phyloP scores from a whole-genome alignment of 1,140 invertebrate species.

The Dendroctonus ponderosae region DNA sequence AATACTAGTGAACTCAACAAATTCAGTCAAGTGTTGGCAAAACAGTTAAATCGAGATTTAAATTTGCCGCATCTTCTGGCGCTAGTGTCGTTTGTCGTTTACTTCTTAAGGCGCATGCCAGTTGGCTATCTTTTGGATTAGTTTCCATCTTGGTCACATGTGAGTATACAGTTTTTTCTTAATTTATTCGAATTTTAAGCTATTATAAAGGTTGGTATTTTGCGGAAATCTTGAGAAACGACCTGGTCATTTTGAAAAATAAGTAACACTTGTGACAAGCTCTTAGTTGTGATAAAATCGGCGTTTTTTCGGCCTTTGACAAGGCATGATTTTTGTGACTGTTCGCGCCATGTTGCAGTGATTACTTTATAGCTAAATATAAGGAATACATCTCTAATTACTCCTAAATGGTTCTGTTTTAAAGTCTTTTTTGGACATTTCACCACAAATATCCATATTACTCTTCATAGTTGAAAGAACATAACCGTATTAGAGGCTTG shows the following conservation, averaged over 20 bases:
- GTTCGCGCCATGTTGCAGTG: constrained; percentile 51
- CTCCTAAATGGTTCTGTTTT: too few species aligned
- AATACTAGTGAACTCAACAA: too few species aligned
- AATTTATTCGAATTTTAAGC: constrained; percentile 15
- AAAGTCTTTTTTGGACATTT: too few species aligned
- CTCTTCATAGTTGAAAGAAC: too few species aligned
- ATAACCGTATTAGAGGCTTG: too few species aligned
- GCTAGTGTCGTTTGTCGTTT: constrained; percentile 26
- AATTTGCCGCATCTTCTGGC: not conserved
- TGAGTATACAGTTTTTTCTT: constrained; percentile 51
- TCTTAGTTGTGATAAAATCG: constrained; percentile 3
- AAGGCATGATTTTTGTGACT: constrained; percentile 45
- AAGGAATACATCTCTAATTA: too few species aligned
- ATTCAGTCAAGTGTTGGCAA: too few species aligned
- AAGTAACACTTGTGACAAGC: not conserved
- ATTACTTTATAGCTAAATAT: not conserved
- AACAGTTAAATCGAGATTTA: too few species aligned
- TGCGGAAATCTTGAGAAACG: too few species aligned
- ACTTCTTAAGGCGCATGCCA: constrained; percentile 31
- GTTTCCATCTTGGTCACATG: constrained; percentile 65
- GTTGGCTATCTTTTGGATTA: constrained; percentile 56
- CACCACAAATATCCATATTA: too few species aligned
- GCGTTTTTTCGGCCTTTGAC: constrained; percentile 38
- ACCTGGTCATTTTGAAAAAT: not conserved
- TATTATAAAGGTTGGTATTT: too few species aligned